Evolutionary conservation across 2,113 vertebrate genomes (phyloP).

Genomic region (Regulus satrapa): DNA sequence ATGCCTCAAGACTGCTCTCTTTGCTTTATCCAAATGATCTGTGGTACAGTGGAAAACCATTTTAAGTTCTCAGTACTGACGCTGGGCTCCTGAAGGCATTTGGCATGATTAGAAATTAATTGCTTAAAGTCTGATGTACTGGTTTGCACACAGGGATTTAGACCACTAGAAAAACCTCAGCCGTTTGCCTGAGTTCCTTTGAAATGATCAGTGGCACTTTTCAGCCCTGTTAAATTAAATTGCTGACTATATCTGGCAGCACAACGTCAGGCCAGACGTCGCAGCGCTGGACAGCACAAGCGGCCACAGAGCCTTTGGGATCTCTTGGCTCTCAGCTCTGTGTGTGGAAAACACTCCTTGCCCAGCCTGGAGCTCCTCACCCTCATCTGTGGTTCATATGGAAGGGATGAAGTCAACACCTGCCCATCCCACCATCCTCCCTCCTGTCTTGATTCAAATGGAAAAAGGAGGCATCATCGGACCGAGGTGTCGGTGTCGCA

Average conservation of each 20-base stretch:
- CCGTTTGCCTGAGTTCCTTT: neutral
- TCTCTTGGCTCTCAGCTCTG: rapidly evolving
- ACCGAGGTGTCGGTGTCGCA: neutral
- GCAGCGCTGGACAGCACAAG: rapidly evolving
- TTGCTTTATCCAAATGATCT: conserved; percentile 16
- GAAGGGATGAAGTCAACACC: neutral
- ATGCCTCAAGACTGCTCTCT: neutral
- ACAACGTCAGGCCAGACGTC: rapidly evolving
- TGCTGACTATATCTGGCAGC: neutral
- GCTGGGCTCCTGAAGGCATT: conserved; percentile 4
- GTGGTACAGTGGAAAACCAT: neutral
- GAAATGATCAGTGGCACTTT: neutral
- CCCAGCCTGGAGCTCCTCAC: neutral
- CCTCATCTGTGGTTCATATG: neutral
- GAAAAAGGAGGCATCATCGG: neutral
- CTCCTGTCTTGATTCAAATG: neutral
- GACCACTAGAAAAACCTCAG: neutral
- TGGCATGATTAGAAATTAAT: conserved; percentile 43
- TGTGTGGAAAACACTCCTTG: neutral
- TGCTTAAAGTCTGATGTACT: conserved; percentile 26
- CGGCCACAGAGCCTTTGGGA: rapidly evolving
- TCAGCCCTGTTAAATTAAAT: neutral
- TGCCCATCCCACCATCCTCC: rapidly evolving
- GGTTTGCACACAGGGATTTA: neutral
- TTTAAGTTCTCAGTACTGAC: neutral